Conservation (phyloP, 2,113 vertebrate species). For the Microcebus murinus region DNA sequence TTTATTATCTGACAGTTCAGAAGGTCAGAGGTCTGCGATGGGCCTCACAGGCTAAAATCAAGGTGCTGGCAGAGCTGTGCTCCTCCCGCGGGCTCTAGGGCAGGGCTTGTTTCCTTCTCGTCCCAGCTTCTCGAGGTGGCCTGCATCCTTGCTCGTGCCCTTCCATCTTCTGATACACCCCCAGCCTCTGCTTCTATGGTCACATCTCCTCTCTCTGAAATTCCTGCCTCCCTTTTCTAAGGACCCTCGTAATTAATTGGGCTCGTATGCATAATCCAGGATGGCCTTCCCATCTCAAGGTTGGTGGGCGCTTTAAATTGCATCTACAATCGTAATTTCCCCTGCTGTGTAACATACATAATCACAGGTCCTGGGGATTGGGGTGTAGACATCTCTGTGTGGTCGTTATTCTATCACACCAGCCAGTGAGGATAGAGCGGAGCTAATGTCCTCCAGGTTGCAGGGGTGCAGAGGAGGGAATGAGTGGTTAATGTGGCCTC, state of each 20-base stretch:
- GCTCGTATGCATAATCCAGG: not conserved
- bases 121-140: not conserved
- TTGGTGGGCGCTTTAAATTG: not conserved
- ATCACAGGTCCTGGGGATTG: not conserved
- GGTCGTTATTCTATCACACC: not conserved
- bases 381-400: not conserved
- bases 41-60: not conserved
- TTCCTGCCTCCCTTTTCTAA: not conserved
- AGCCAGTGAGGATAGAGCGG: not conserved
- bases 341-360: not conserved
- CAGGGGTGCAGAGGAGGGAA: not conserved
- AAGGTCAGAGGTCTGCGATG: not conserved
- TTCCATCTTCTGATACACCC: not conserved
- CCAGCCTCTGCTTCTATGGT: not conserved
- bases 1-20: not conserved
- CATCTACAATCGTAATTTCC: not conserved
- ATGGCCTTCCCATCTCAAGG: not conserved
- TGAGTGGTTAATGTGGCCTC: not conserved
- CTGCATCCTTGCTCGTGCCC: not conserved
- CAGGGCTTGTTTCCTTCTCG: not conserved
- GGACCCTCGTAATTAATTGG: not conserved
- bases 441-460: not conserved
- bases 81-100: not conserved
- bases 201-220: not conserved
- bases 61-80: not conserved